Percentiles rank a stretch among this genome's conserved stretches.
These are phyloP conservation scores for Pyrocephalus nanus DNA, from an alignment of 2,797 vertebrate species.

Conservation along the genomic window DNA sequence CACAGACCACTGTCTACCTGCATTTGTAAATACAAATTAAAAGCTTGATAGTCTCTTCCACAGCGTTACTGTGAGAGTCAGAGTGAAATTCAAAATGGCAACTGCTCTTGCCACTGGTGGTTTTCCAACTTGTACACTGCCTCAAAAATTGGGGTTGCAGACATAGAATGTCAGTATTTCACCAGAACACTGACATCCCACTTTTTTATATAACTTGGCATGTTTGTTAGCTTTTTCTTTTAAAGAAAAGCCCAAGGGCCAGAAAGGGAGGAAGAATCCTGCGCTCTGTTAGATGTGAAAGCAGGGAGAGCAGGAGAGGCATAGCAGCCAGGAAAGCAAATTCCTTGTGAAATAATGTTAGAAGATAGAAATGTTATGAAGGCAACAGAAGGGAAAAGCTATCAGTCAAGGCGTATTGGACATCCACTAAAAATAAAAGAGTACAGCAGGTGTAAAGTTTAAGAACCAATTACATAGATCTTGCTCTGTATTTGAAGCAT, in stretches of 20 bases:
- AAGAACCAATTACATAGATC: neutral
- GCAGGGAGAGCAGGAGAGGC: neutral
- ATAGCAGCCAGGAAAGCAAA: conserved; percentile 11
- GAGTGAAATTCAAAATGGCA: conserved; percentile 73
- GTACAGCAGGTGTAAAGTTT: neutral
- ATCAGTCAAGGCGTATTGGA: conserved; percentile 31
- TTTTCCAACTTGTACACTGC: conserved; percentile 62
- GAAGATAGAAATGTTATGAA: neutral
- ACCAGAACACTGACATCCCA: conserved; percentile 39
- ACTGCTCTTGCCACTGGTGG: conserved; percentile 80
- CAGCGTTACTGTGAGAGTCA: neutral
- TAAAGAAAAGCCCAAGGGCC: conserved; percentile 68
- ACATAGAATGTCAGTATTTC: conserved; percentile 51
- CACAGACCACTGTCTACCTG: conserved; percentile 57
- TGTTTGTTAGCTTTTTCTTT: conserved; percentile 66
- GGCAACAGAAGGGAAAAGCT: conserved; percentile 25
- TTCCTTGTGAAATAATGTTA: conserved; percentile 2
- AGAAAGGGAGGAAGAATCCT: conserved; percentile 49
- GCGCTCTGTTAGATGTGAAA: neutral
- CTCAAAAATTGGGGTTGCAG: conserved; percentile 53
- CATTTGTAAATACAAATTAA: conserved; percentile 60
- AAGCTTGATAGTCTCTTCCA: conserved; percentile 39
- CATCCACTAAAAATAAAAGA: neutral
- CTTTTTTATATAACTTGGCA: conserved; percentile 70
- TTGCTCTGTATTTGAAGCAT: neutral